Base-by-base conservation (phyloP, 2,113 vertebrate genomes). In the Sapajus apella region DNA sequence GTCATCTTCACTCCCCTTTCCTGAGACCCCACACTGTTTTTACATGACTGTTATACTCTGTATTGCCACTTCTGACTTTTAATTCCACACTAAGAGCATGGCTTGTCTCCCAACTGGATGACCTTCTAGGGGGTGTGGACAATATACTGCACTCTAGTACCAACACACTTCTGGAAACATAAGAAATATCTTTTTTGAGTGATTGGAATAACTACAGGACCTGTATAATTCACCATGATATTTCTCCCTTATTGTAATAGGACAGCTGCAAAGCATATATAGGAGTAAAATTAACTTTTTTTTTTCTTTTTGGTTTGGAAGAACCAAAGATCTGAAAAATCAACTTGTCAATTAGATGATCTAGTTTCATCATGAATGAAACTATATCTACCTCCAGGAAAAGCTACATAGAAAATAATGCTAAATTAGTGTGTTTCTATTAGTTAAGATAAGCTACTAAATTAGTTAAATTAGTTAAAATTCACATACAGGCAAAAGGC, bases 351-450 rank as follows among this genome's bases (percentile, higher is more conserved):
- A 94, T 96, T 94, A 95, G 52, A 52, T 52, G 52, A 5, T 52
- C 16, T 52, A 52, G 16, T 52, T 52, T 77, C 88, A 92, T 95
- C 47, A 64, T 83, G 86, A 94, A 66, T 85, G 35, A 87, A 47
- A 77, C 56, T 85, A 73, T 20, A 40, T 68, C 61, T 95, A 27
- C 73, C 83, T 96, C 64, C 64, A 77, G 82, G 85, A 96, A 94
- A 94, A 94, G 43, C 52, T 90, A 76, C 45, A n/a, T 73, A 94
- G 92, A 90, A 85, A 96, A 90, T 75, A 93, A 96, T 79, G 85
- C 70, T 27, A 90, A 89, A 79, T 95, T 86, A 96, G 92, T 45
- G 25, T 47, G 16, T 82, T 95, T 87, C 94, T 97, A 58, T 68
- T 37, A 79, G 61, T 64, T 70, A 89, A 75, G 73, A 83, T 68